Percentiles rank a stretch among this genome's conserved stretches.
phyloP scores from a whole-genome alignment of 2,888 invertebrate genomes.

The Melolontha melolontha region DNA sequence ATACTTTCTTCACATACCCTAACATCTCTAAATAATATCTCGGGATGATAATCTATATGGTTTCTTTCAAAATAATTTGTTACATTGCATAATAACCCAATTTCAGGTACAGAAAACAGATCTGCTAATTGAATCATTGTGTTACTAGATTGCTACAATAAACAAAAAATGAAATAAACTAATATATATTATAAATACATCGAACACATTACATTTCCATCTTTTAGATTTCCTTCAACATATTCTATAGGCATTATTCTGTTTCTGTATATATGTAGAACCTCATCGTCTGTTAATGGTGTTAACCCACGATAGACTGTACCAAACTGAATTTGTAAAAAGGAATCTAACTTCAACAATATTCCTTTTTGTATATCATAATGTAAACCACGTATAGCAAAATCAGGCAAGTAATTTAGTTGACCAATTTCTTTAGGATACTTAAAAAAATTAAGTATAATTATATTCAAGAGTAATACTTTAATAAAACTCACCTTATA shows the following conservation, averaged over 20 bases:
- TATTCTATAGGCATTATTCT: conserved; percentile 88
- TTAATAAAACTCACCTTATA: conserved; percentile 76
- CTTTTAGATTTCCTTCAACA: conserved; percentile 83
- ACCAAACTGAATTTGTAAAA: conserved; percentile 95
- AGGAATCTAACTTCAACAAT: conserved; percentile 93
- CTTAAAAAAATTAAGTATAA: conserved; percentile 68
- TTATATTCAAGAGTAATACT: conserved; percentile 9
- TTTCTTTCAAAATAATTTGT: conserved; percentile 92
- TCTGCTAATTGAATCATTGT: conserved; percentile 97
- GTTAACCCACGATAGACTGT: conserved; percentile 91
- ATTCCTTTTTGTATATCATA: conserved; percentile 97
- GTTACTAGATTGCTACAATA: conserved; percentile 69
- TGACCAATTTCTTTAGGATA: conserved; percentile 88
- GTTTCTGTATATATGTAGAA: conserved; percentile 85
- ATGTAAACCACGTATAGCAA: conserved; percentile 97
- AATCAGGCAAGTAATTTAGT: conserved; percentile 90
- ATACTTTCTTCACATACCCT: conserved; percentile 42
- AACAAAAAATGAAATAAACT: conserved; percentile 39
- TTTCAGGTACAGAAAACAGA: conserved; percentile 96
- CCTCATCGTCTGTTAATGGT: conserved; percentile 85
- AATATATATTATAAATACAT: background rate
- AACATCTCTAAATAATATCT: conserved; percentile 81
- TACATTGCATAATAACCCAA: conserved; percentile 92
- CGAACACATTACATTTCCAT: conserved; percentile 71
- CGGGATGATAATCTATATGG: conserved; percentile 93